Evolutionary conservation across 2,888 invertebrate species (phyloP).

Genomic region (Epirrhoe alternata): DNA sequence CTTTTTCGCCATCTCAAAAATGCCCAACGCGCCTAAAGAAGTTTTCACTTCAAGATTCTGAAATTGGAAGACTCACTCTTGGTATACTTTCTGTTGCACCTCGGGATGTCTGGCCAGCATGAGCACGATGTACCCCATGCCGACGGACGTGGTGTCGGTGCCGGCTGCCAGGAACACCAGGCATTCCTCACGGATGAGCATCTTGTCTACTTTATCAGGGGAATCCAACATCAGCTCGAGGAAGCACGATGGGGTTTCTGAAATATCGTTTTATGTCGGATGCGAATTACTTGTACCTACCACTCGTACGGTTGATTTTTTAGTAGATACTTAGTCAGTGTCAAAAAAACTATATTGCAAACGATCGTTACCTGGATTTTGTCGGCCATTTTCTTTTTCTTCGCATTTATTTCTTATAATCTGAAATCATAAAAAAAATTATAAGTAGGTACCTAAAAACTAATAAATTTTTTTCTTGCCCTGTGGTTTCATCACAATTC

Average conservation of each 20-base stretch:
- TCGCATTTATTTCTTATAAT: neutral
- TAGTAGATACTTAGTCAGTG: no score
- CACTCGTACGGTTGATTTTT: no score
- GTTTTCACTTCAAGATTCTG: neutral
- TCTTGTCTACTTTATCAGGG: neutral
- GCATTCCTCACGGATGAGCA: conserved; percentile 46
- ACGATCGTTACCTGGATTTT: neutral
- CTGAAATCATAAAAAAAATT: neutral
- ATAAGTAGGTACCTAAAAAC: no score
- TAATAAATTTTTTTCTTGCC: no score
- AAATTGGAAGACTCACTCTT: conserved; percentile 7
- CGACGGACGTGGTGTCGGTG: conserved; percentile 53
- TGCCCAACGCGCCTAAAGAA: no score
- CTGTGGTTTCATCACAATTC: no score
- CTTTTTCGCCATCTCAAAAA: no score
- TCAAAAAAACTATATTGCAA: neutral
- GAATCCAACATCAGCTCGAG: neutral
- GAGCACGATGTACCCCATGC: conserved; percentile 44
- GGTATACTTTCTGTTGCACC: conserved; percentile 48
- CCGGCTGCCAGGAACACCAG: conserved; percentile 48
- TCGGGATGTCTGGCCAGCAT: conserved; percentile 36
- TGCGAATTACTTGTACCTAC: no score
- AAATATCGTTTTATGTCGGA: neutral
- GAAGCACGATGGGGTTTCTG: neutral
- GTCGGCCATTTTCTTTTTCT: neutral